A percentile compares a stretch with the other conserved stretches of the same genome.
Conservation (phyloP, 1,140 invertebrate species). For the Metopolophium dirhodum region DNA sequence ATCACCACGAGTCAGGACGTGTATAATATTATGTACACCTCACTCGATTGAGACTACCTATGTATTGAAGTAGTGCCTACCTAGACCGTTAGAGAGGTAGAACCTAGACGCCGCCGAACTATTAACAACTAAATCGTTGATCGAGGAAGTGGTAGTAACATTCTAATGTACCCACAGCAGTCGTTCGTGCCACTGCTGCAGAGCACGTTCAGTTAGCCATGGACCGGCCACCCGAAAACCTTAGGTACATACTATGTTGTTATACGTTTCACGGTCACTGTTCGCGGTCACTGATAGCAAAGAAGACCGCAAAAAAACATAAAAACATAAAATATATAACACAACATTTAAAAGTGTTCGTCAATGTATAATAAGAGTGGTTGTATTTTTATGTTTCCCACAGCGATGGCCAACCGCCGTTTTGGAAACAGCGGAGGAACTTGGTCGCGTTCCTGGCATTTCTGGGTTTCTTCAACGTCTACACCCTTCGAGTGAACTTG, state of each 20-base stretch:
- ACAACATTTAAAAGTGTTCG: background rate
- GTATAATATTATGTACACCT: background rate
- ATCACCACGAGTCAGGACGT: background rate
- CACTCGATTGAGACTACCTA: background rate
- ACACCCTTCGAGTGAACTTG: constrained; percentile 85
- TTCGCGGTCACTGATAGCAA: background rate
- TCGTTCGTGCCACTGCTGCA: background rate
- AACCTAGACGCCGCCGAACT: background rate
- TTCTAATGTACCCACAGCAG: constrained; percentile 9
- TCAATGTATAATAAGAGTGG: background rate
- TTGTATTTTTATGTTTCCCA: background rate
- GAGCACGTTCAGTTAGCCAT: constrained; percentile 16
- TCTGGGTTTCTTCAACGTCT: constrained; percentile 87
- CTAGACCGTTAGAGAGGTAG: no score
- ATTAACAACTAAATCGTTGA: background rate
- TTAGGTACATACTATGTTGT: background rate
- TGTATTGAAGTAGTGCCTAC: background rate
- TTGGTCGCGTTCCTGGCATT: constrained; percentile 80
- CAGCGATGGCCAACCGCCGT: constrained; percentile 45
- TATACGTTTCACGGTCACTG: background rate
- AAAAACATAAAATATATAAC: background rate
- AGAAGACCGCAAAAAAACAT: background rate
- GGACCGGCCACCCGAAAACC: constrained; percentile 31
- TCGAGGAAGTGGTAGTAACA: constrained; percentile 16
- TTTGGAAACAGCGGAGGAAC: constrained; percentile 75